These are phyloP conservation scores for Stichopus chloronotus DNA, from an alignment of 35 echinoderm and acorn worm species.

Conservation along the genomic window DNA sequence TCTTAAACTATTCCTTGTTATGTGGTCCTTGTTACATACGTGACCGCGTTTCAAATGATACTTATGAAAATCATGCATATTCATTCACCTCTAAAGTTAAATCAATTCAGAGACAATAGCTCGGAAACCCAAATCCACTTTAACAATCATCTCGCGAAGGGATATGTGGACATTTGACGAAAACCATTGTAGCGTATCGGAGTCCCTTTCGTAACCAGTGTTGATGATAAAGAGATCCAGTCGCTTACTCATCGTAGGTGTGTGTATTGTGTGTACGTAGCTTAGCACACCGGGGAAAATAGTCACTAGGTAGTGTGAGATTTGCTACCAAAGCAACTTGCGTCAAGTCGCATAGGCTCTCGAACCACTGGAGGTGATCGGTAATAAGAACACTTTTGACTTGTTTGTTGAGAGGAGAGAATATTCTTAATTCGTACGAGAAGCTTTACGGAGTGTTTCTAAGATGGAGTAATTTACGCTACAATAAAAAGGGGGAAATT, in stretches of 20 bases:
- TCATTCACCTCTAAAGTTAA: neutral
- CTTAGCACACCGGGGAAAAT: neutral
- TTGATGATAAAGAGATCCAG: neutral
- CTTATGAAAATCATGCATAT: neutral
- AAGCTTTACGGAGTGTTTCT: too few species aligned
- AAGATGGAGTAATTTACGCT: too few species aligned
- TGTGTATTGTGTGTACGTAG: neutral
- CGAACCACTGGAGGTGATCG: too few species aligned
- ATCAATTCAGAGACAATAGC: neutral
- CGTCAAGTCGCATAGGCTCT: neutral
- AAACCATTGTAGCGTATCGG: constrained; percentile 9
- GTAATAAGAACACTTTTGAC: too few species aligned
- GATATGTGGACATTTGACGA: neutral
- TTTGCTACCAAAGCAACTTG: neutral
- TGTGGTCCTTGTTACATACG: too few species aligned
- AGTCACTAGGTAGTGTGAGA: neutral
- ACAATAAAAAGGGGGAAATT: too few species aligned
- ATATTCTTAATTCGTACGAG: too few species aligned
- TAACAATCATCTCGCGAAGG: neutral
- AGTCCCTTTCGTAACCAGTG: neutral
- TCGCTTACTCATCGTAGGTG: constrained; percentile 4
- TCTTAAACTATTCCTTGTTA: too few species aligned
- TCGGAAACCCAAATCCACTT: neutral
- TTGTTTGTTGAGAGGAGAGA: too few species aligned
- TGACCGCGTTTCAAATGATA: neutral